phyloP scores from a whole-genome alignment of 2,888 invertebrate species.

The Caenorhabditis imperialis region DNA sequence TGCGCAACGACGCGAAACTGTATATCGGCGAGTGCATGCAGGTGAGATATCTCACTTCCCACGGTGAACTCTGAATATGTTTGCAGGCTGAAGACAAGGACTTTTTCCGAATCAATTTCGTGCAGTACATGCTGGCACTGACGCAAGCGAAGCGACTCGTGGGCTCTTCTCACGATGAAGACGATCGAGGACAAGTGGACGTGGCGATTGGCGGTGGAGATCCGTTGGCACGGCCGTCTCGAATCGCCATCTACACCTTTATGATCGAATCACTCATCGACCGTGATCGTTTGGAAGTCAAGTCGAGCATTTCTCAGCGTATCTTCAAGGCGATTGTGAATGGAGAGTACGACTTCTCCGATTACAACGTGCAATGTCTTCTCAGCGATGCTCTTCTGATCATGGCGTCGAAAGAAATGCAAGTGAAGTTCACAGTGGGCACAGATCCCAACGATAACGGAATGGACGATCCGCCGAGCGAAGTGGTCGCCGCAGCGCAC shows the following conservation, averaged over 20 bases:
- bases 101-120: conserved; percentile 42
- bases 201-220: conserved; percentile 46
- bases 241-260: conserved; percentile 55
- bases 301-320: conserved; percentile 37
- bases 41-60: too few relatives aligned
- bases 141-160: conserved; percentile 43
- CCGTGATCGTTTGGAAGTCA: conserved; percentile 38
- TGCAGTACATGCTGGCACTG: conserved; percentile 51
- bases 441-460: conserved; percentile 38
- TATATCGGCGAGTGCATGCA: conserved; percentile 21
- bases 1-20: conserved; percentile 44
- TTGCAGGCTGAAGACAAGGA: conserved; percentile 35
- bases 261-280: conserved; percentile 54
- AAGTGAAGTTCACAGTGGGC: conserved; percentile 47
- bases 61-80: conserved; percentile 52
- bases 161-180: conserved; percentile 14
- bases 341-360: conserved; percentile 47
- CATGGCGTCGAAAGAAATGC: conserved; percentile 53
- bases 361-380: conserved; percentile 31
- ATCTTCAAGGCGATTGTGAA: conserved; percentile 44
- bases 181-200: conserved; percentile 29
- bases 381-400: conserved; percentile 51
- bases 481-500: conserved; percentile 26
- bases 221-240: conserved; percentile 32
- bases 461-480: conserved; percentile 31